A percentile compares a stretch with the other conserved stretches of the same genome.
phyloP scores from a whole-genome alignment of 2,113 vertebrate species.

The Myotis davidii region DNA sequence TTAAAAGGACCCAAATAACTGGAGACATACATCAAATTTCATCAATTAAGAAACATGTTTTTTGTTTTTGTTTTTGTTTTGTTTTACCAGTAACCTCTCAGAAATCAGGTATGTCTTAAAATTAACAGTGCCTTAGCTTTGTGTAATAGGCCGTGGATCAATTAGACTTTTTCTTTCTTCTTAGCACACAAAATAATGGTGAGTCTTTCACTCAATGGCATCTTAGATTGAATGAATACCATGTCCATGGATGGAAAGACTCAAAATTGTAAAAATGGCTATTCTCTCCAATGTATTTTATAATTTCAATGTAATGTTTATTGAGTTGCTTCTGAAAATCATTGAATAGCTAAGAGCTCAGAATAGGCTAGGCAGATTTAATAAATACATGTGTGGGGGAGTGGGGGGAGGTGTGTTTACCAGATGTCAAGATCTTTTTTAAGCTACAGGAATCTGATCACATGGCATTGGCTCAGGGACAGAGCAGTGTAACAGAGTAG shows the following conservation, averaged over 20 bases:
- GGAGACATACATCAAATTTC: neutral
- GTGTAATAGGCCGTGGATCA: neutral
- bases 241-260: neutral
- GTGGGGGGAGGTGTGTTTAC: neutral
- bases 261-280: too few species aligned
- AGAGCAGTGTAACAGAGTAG: fast-evolving
- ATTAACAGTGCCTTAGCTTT: neutral
- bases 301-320: neutral
- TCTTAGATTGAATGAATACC: neutral
- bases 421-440: neutral
- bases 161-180: neutral
- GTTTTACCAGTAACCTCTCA: neutral
- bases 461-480: neutral
- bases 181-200: fast-evolving
- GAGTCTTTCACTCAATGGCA: neutral
- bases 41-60: neutral
- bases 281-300: neutral
- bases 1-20: neutral
- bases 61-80: neutral
- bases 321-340: neutral
- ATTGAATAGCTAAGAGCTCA: neutral
- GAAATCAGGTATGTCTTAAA: neutral
- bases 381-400: neutral
- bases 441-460: neutral
- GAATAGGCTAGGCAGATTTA: neutral